phyloP scores from a whole-genome alignment of 1,140 invertebrate genomes.

The Lepidotrigona ventralis region DNA sequence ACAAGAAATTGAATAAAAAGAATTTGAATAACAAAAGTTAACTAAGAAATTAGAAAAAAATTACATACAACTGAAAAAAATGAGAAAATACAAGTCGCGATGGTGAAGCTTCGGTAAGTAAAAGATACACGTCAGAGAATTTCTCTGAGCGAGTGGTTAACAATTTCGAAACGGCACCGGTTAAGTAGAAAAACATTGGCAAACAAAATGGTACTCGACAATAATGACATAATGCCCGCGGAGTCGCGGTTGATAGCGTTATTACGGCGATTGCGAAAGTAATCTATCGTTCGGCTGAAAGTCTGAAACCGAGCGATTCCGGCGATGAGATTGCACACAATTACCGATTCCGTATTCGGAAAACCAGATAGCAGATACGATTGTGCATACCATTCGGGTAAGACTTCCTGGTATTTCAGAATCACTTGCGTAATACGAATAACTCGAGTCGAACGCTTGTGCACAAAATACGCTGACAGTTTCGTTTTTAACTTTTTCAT shows the following conservation, averaged over 20 bases:
- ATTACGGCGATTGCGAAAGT: slow-evolving; percentile 21
- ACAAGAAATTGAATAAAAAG: too few species aligned
- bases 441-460: not conserved
- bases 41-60: too few species aligned
- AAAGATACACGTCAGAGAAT: not conserved
- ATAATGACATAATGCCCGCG: not conserved
- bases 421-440: slow-evolving; percentile 44
- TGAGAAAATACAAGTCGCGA: not conserved
- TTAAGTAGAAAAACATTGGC: not conserved
- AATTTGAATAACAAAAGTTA: too few species aligned
- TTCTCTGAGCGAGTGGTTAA: not conserved
- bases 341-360: slow-evolving; percentile 46
- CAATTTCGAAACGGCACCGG: not conserved
- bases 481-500: not conserved
- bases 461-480: not conserved
- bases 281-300: slow-evolving; percentile 2
- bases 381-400: slow-evolving; percentile 47
- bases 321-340: slow-evolving; percentile 36
- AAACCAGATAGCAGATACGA: slow-evolving; percentile 42
- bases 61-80: too few species aligned
- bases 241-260: slow-evolving; percentile 10
- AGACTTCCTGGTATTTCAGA: slow-evolving; percentile 53
- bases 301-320: slow-evolving; percentile 25
- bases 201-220: not conserved
- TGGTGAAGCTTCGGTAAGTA: not conserved